Base-by-base conservation (phyloP, 2,888 invertebrate genomes). In the Dinocampus coccinellae region DNA sequence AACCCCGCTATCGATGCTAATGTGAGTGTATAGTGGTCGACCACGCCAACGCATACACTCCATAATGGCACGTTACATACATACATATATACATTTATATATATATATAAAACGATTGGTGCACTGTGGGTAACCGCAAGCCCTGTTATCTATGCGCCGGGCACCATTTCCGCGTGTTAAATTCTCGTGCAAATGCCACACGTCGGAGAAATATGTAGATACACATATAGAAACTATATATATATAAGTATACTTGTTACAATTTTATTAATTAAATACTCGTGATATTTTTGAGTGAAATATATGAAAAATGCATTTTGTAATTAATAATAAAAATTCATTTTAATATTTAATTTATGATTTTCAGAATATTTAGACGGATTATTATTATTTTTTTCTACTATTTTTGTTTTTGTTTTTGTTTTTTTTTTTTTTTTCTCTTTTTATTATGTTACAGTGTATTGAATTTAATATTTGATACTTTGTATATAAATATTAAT, bases 1-100 rank as follows among this genome's bases (percentile, higher is more conserved):
- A 84, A 84, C 84, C 84, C 82, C 83, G 82, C 82, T 82, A 84
- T 84, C 85, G 82, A 84, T 84, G 84, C 80, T 83, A 83, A 83
- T 83, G 80, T 80, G 81, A 80, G 81, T n/a, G n/a, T 81, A 78
- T 72, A 75, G 47, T 47, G 47, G 16, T 16, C 74, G 76, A 78
- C 76, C 78, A 81, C 80, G 81, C 81, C 80, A 78, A 83, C 81
- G 81, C 81, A 79, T 63, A 62, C 42, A 53, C 72, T 47, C 57
- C 47, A 47, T 47, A 47, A 47, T 47, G 47, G 47, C 9, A 47
- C 47, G 47, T 47, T 47, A n/a, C 47, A 42, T 57, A 62, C 29
- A 58, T 42, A 60, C 62, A 58, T 26, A 60, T 52, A 36, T 68
- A 52, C 4, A 52, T 55, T 55, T 55, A 52, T 64, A 34, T 22